These are phyloP conservation scores for Lordiphosa fenestrarum DNA, from an alignment of 2,888 invertebrate species.

Conservation along the genomic window DNA sequence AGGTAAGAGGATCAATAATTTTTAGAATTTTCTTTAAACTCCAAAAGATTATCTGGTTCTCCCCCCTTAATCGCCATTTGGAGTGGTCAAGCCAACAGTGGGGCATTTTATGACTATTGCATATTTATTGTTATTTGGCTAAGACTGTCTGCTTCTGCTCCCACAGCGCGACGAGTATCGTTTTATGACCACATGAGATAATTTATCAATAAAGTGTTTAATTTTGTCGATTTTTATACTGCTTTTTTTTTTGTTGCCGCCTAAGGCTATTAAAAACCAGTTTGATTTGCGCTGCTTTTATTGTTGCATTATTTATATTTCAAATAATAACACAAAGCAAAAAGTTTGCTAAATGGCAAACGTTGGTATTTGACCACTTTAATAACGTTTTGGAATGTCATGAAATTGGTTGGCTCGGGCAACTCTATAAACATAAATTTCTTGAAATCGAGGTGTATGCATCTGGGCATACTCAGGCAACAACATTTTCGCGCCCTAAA, in stretches of 20 bases:
- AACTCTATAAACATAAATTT: no score
- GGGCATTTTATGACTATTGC: slow-evolving; percentile 42
- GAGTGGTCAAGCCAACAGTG: slow-evolving; percentile 2
- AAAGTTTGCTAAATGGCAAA: slow-evolving; percentile 58
- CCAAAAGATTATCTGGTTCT: no score
- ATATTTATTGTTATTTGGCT: slow-evolving; percentile 46
- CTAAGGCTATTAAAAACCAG: slow-evolving; percentile 34
- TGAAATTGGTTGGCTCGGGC: no score
- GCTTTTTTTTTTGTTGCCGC: slow-evolving; percentile 13
- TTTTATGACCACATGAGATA: slow-evolving; percentile 55
- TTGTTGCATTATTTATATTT: slow-evolving; percentile 37
- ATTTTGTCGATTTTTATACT: slow-evolving; percentile 20
- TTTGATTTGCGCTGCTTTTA: slow-evolving; percentile 33
- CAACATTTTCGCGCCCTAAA: no score
- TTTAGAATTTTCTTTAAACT: no score
- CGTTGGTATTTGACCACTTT: slow-evolving; percentile 23
- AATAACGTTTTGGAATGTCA: no score
- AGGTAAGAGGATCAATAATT: no score
- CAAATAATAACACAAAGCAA: slow-evolving; percentile 17
- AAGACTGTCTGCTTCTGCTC: slow-evolving; percentile 26
- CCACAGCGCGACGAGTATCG: slow-evolving; percentile 16
- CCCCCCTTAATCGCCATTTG: no score
- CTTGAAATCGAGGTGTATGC: no score
- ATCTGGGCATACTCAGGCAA: no score
- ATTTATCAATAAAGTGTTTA: slow-evolving; percentile 62